Percentiles rank a stretch among this genome's conserved stretches.
These are phyloP conservation scores for Cheirogaleus medius DNA, from an alignment of 2,113 vertebrate genomes.

Conservation along the genomic window DNA sequence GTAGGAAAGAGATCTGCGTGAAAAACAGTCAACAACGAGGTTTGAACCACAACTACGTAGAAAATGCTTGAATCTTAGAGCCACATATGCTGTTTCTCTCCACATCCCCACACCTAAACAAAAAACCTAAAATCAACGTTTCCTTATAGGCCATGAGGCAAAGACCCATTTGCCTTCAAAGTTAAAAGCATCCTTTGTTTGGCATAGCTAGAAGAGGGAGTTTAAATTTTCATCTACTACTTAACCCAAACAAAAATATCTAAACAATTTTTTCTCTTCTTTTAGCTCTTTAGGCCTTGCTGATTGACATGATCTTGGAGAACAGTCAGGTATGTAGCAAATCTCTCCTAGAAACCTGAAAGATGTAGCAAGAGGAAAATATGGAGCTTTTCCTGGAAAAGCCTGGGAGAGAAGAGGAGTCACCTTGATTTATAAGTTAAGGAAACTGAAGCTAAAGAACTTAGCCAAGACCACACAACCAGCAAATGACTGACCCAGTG, in stretches of 20 bases:
- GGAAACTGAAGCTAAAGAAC: background rate
- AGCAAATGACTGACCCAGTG: background rate
- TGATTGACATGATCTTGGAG: background rate
- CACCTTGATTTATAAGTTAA: background rate
- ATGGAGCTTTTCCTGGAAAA: background rate
- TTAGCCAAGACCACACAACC: slow-evolving; percentile 20
- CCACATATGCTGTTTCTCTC: background rate
- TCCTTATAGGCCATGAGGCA: background rate
- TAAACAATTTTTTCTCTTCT: background rate
- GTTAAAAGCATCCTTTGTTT: background rate
- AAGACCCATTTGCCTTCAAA: background rate
- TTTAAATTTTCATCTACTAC: background rate
- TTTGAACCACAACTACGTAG: background rate
- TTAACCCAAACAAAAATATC: background rate
- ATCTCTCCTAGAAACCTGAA: slow-evolving; percentile 18
- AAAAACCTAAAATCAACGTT: background rate
- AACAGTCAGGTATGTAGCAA: background rate
- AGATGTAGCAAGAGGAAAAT: background rate
- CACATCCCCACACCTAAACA: background rate
- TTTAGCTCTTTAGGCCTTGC: background rate
- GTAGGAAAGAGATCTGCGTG: background rate
- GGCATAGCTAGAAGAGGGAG: background rate
- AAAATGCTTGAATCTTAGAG: background rate
- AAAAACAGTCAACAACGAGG: background rate
- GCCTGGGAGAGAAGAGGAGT: background rate